These are phyloP conservation scores for Eilema griseolum DNA, from an alignment of 2,888 invertebrate genomes.

Conservation along the genomic window DNA sequence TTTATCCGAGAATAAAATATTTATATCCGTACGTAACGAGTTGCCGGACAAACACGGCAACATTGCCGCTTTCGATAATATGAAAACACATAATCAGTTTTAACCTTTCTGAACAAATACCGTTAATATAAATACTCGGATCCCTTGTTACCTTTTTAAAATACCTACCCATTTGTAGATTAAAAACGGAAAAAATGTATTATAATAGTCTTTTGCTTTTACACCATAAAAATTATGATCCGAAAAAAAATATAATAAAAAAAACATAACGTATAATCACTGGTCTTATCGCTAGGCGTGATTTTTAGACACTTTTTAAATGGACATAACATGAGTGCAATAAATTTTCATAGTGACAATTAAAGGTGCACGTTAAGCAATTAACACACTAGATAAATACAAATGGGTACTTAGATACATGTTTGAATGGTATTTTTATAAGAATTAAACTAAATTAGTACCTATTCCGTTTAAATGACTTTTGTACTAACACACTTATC, in stretches of 20 bases:
- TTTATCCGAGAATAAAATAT: conserved; percentile 75
- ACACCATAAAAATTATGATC: background rate
- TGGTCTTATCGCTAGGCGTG: background rate
- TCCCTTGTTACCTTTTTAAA: background rate
- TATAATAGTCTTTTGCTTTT: background rate
- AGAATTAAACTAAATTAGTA: background rate
- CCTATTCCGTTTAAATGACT: background rate
- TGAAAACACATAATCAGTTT: conserved; percentile 36
- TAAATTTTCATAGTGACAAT: background rate
- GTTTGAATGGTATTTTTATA: background rate
- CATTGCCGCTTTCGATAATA: conserved; percentile 40
- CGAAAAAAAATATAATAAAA: background rate
- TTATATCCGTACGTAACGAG: conserved; percentile 71
- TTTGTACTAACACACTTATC: background rate
- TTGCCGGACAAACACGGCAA: conserved; percentile 37
- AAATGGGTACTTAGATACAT: background rate
- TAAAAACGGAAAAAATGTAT: background rate
- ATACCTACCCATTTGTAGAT: background rate
- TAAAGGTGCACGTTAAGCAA: background rate
- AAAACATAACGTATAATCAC: background rate
- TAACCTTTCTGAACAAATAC: conserved; percentile 25
- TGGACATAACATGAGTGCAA: background rate
- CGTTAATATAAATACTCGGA: conserved; percentile 4
- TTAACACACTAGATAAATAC: background rate
- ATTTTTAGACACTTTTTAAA: background rate